These are phyloP conservation scores for Andricus curvator DNA, from an alignment of 2,888 invertebrate genomes.

Conservation along the genomic window DNA sequence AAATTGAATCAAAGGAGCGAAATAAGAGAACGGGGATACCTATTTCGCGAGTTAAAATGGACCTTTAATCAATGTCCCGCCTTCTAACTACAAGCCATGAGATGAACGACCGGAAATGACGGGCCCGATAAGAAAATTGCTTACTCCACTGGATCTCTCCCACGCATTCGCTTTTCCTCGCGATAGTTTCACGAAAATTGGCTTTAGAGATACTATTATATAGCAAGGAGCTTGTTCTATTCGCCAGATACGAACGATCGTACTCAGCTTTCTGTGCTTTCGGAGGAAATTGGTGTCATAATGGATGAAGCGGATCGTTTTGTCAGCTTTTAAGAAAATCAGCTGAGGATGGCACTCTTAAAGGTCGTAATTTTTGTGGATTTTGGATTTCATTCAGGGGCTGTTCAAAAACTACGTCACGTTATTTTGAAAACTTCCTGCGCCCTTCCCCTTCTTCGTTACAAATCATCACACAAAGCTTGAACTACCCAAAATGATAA, in stretches of 20 bases:
- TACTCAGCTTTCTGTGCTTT: background rate
- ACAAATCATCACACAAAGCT: no score
- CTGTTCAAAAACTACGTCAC: no score
- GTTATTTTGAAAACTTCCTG: no score
- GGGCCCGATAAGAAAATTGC: slow-evolving; percentile 74
- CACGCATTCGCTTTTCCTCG: slow-evolving; percentile 36
- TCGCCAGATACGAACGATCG: background rate
- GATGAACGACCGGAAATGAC: slow-evolving; percentile 77
- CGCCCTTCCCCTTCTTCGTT: no score
- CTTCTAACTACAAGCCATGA: slow-evolving; percentile 70
- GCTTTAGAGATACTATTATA: slow-evolving; percentile 43
- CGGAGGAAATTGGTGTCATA: background rate
- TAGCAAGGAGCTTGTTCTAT: background rate
- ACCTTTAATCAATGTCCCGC: slow-evolving; percentile 73
- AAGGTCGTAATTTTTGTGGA: background rate
- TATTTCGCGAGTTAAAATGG: slow-evolving; percentile 72
- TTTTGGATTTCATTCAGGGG: no score
- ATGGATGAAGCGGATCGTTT: background rate
- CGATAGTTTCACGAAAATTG: slow-evolving; percentile 62
- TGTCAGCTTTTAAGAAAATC: background rate
- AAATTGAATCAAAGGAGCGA: slow-evolving; percentile 75
- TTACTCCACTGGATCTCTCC: slow-evolving; percentile 59
- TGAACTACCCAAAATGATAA: no score
- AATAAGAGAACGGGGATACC: slow-evolving; percentile 61
- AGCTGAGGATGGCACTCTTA: background rate